Base-by-base conservation (phyloP, 2,888 invertebrate genomes). In the Thumatha senex region DNA sequence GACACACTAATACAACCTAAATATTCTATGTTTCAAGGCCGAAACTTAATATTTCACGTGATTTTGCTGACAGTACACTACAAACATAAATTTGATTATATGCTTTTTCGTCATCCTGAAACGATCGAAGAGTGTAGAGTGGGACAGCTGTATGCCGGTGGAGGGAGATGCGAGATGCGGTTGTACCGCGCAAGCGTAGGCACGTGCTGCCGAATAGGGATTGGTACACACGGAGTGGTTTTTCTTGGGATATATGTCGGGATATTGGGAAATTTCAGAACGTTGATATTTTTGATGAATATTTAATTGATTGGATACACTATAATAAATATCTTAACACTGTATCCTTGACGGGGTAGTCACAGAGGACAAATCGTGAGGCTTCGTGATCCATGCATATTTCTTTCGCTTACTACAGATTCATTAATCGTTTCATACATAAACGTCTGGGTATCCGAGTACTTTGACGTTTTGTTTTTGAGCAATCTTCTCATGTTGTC, bases 61-160 rank as follows among this genome's bases (percentile, higher is more conserved):
- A 70, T 62, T 67, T 56, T 87, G 70, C 80, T 24, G 50, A 72
- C 87, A 5, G 52, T 89, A 83, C 82, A 24, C 40, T 42, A 72
- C 76, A 77, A 66, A 83, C 85, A 89, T 88, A 89, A 89, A 90
- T 89, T 89, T 83, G 89, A 91, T 91, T 74, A 71, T 86, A 91
- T 85, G 80, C 84, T 84, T 89, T 89, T 91, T 89, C 89, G 89
- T 89, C 87, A 89, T 85, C 82, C 83, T 74, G 72, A 70, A 72
- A 76, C 89, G 91, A 91, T 91, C 91, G 91, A 91, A 91, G 87
- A 76, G 75, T 62, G 61, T 69, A 56, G 78, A 85, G 34, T 14
- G 76, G 63, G 86, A 87, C 38, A 52, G 56, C 47, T 34, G 56
- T 80, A 83, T 66, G 36, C 52, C 9, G 79, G 29, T 15, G 45